Conservation (phyloP, 2,888 invertebrate species). For the Andrena fulva region DNA sequence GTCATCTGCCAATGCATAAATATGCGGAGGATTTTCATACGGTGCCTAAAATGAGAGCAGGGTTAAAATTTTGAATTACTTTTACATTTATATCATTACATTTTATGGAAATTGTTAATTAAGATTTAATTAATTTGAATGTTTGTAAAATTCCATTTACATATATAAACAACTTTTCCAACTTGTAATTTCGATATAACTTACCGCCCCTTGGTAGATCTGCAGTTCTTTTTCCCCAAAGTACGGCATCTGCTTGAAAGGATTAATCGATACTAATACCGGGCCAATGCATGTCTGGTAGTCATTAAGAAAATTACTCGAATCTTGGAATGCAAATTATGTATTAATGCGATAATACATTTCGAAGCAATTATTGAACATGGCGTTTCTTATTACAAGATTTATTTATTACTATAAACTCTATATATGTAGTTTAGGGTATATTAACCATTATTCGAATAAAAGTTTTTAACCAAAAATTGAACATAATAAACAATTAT, state of each 20-base stretch:
- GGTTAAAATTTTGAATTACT: background rate
- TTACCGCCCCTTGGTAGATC: conserved; percentile 87
- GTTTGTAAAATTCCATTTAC: background rate
- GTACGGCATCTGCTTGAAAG: conserved; percentile 88
- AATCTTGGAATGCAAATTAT: background rate
- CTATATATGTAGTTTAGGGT: too few species aligned
- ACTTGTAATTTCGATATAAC: conserved; percentile 55
- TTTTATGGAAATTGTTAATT: background rate
- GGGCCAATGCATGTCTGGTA: conserved; percentile 88
- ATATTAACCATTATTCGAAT: too few species aligned
- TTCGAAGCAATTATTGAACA: conserved; percentile 2
- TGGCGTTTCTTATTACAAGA: too few species aligned
- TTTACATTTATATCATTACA: background rate
- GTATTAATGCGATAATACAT: background rate
- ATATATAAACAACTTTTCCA: too few species aligned
- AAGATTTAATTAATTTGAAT: background rate
- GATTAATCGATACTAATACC: conserved; percentile 88
- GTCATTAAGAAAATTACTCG: conserved; percentile 74
- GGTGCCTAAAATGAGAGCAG: conserved; percentile 85
- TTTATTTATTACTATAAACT: too few species aligned
- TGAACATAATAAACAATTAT: too few species aligned
- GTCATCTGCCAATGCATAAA: conserved; percentile 89
- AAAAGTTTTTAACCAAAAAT: too few species aligned
- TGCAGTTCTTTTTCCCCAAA: conserved; percentile 88
- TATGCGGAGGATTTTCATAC: conserved; percentile 90